Conservation (phyloP, 1,140 invertebrate species). For the Acyrthosiphon pisum region DNA sequence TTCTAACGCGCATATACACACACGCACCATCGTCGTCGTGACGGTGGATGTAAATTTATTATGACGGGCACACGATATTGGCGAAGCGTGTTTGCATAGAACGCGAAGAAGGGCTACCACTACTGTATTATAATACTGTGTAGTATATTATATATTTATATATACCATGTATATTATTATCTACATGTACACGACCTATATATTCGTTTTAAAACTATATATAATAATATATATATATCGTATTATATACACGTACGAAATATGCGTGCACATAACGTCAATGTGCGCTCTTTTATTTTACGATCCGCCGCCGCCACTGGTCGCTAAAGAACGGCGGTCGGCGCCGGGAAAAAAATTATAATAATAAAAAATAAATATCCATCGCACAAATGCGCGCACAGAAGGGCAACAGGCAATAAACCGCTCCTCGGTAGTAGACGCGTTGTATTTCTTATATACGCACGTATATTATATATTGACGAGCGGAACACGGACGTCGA, state of each 20-base stretch:
- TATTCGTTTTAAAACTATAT: background rate
- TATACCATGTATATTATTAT: background rate
- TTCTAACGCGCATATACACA: background rate
- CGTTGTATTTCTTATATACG: background rate
- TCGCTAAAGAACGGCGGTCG: background rate
- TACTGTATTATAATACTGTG: background rate
- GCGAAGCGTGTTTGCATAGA: slow-evolving; percentile 30
- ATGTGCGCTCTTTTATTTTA: slow-evolving; percentile 43
- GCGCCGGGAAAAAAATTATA: background rate
- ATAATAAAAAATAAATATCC: slow-evolving; percentile 33
- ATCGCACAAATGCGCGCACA: background rate
- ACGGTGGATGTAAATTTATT: slow-evolving; percentile 36
- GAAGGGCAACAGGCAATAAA: slow-evolving; percentile 45
- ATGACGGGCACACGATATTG: slow-evolving; percentile 12
- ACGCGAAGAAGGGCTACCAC: slow-evolving; percentile 26
- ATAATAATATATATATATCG: background rate
- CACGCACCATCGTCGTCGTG: background rate
- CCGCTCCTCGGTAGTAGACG: background rate
- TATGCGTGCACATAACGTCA: slow-evolving; percentile 4
- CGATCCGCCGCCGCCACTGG: slow-evolving; percentile 12
- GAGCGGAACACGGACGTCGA: background rate
- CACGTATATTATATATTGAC: slow-evolving; percentile 7
- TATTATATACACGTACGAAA: background rate
- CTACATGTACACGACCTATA: slow-evolving; percentile 14
- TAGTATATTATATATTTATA: background rate